Base-by-base conservation (phyloP, 2,797 vertebrate genomes). In the Taenioides sp. region DNA sequence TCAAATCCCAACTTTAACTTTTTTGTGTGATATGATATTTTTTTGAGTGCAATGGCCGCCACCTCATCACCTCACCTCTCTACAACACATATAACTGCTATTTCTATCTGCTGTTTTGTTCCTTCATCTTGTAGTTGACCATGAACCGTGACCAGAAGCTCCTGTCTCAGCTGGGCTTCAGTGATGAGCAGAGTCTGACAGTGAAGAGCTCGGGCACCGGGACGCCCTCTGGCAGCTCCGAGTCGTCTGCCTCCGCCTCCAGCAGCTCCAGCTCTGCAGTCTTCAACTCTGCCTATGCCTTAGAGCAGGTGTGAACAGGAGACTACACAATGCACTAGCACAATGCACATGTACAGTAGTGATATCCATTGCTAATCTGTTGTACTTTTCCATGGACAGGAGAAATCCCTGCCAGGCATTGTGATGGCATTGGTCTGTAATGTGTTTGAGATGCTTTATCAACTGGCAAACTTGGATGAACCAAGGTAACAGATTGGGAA, bases 361-460 rank as follows among this genome's bases (percentile, higher is more conserved):
- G 10, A 28, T 7, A 47, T 7, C 2, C 25, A 60, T 71, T 62
- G 69, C 60, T 73, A 57, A 34, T 14, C 0, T 20, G 40, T 14
- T 73, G 12, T 1, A 59, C 1, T 3, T 2, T 72, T 28, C 54
- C 12, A 80, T 70, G 58, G 73, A 7, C 82, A 99, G 98, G 98
- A 99, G 88, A 99, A 99, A 80, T 98, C 97, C 18, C 94, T 99
- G 49, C 98, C 98, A 31, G 98, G 98, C 47, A 97, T 99, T 23
- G 98, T 99, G 80, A 99, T 99, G 98, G 98, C 98, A 17, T 91
- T 99, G 0, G 98, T 99, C 71, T 99, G 97, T 82, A 99, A 98
- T 34, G 98, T 99, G 55, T 99, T 99, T 86, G 98, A 99, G 88
- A 99, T 99, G 97, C 96, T 99, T 60, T 99, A 99, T 87, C 98